Conservation (phyloP, 2,888 invertebrate species). For the Chydorus sphaericus region DNA sequence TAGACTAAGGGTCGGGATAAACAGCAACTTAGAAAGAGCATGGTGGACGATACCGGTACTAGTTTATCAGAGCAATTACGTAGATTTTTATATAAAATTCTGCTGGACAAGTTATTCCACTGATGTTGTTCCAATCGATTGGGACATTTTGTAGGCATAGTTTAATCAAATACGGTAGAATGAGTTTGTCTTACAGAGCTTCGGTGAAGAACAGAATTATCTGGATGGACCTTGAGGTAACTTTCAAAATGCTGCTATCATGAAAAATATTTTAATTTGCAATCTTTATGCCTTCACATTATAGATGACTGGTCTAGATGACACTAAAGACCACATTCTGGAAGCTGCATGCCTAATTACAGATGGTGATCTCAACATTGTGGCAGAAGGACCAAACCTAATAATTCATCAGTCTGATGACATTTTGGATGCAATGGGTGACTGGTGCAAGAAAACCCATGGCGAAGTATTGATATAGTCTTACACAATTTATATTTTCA, state of each 20-base stretch:
- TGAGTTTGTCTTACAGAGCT: too few relatives aligned
- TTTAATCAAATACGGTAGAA: too few relatives aligned
- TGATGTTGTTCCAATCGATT: too few relatives aligned
- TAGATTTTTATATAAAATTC: too few relatives aligned
- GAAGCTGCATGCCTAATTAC: constrained; percentile 85
- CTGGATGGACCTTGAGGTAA: constrained; percentile 13
- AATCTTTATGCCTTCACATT: constrained; percentile 18
- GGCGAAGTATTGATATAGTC: constrained; percentile 40
- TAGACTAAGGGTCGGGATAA: too few relatives aligned
- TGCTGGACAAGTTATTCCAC: too few relatives aligned
- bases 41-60: too few relatives aligned
- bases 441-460: constrained; percentile 73
- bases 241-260: not conserved
- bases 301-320: constrained; percentile 77
- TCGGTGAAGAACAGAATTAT: constrained; percentile 8
- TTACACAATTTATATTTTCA: not conserved
- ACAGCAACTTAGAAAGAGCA: too few relatives aligned
- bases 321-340: constrained; percentile 59
- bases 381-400: constrained; percentile 58
- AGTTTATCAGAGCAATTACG: too few relatives aligned
- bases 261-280: not conserved
- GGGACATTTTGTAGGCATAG: too few relatives aligned
- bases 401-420: constrained; percentile 61
- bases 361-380: constrained; percentile 55
- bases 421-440: constrained; percentile 57